Evolutionary conservation across 2,113 vertebrate genomes (phyloP).

Genomic region (Hylia prasina): DNA sequence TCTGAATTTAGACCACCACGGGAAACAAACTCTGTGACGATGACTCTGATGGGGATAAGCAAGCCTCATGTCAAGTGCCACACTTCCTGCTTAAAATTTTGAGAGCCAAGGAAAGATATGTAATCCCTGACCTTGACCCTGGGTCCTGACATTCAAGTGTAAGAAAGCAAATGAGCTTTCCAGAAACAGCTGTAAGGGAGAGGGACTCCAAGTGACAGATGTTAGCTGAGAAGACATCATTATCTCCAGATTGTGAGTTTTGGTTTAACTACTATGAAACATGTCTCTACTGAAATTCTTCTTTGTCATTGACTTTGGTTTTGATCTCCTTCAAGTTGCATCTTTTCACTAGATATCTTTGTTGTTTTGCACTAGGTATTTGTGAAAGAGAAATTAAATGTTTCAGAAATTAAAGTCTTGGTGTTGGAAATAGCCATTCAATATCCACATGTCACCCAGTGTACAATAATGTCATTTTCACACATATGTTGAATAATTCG

Average conservation of each 20-base stretch:
- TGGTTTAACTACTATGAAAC: background rate
- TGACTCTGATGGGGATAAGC: background rate
- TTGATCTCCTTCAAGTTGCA: background rate
- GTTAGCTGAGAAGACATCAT: background rate
- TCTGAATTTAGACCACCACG: background rate
- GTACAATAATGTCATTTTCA: background rate
- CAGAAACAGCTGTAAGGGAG: background rate
- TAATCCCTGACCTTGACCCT: background rate
- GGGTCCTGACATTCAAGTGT: background rate
- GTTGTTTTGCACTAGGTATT: background rate
- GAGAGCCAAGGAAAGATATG: background rate
- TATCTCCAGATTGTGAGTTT: background rate
- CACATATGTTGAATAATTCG: background rate
- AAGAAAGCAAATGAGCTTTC: background rate
- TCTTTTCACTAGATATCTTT: background rate
- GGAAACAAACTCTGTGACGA: background rate
- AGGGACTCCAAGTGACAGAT: background rate
- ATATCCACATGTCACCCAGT: background rate
- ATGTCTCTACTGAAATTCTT: background rate
- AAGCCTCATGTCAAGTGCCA: background rate
- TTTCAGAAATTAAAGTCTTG: background rate
- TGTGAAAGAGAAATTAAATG: background rate
- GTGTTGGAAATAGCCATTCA: background rate
- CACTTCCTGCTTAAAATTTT: background rate
- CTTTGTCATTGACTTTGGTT: background rate